phyloP scores from a whole-genome alignment of 2,888 invertebrate species.

The Panopea generosa region DNA sequence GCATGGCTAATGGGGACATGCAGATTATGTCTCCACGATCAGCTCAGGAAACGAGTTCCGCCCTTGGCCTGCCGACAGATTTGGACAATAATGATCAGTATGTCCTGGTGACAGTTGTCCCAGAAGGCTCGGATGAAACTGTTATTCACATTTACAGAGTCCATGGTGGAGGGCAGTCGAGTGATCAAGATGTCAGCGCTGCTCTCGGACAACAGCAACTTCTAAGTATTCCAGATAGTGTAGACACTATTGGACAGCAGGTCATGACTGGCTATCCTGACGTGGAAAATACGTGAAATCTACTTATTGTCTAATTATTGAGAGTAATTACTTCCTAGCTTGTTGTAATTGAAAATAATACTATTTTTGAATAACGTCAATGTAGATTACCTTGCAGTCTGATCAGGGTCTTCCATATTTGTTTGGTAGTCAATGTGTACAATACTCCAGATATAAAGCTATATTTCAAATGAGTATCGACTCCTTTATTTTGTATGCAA shows the following conservation, averaged over 20 bases:
- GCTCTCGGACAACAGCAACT: not conserved
- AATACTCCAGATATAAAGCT: too few species aligned
- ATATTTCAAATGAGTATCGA: too few species aligned
- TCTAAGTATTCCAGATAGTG: not conserved
- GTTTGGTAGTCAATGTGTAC: too few species aligned
- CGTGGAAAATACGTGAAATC: too few species aligned
- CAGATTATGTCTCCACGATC: constrained; percentile 8
- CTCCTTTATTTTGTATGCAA: too few species aligned
- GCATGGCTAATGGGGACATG: not conserved
- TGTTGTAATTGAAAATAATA: too few species aligned
- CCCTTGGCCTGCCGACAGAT: not conserved
- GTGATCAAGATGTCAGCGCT: not conserved
- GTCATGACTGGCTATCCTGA: too few species aligned
- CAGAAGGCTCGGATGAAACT: constrained; percentile 66
- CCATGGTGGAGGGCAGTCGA: constrained; percentile 12
- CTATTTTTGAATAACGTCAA: too few species aligned
- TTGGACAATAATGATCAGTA: constrained; percentile 47
- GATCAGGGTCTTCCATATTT: too few species aligned
- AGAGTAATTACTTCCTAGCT: too few species aligned
- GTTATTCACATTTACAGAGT: constrained; percentile 75
- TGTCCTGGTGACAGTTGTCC: constrained; percentile 67
- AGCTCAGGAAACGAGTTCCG: not conserved
- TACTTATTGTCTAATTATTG: too few species aligned
- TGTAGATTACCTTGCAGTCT: too few species aligned
- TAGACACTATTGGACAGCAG: not conserved